phyloP scores from a whole-genome alignment of 2,113 vertebrate genomes.

The Marmota flaviventris region DNA sequence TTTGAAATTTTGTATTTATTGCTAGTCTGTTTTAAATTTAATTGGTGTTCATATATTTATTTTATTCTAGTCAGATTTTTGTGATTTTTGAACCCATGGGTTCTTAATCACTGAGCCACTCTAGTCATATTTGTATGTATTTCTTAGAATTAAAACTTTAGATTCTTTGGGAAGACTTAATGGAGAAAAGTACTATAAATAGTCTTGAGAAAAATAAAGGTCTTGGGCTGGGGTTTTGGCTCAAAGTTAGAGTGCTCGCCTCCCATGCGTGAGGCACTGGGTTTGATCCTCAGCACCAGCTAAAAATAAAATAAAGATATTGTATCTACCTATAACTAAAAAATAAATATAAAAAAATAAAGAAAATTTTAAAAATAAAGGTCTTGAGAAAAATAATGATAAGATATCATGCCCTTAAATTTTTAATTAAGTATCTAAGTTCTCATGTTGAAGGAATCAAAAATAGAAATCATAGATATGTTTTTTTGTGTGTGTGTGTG shows the following conservation, averaged over 20 bases:
- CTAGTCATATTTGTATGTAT: neutral
- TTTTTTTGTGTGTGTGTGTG: neutral
- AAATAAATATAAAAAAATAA: too few species aligned
- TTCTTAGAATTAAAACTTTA: constrained; percentile 56
- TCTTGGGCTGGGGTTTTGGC: too few species aligned
- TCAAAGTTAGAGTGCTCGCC: too few species aligned
- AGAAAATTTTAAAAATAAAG: neutral
- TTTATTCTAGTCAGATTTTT: neutral
- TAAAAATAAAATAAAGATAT: too few species aligned
- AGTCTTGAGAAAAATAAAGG: constrained; percentile 46
- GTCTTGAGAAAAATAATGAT: constrained; percentile 53
- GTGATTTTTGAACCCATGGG: too few species aligned
- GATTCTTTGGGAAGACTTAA: constrained; percentile 24
- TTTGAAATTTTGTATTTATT: constrained; percentile 46
- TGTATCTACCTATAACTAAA: too few species aligned
- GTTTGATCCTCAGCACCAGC: too few species aligned
- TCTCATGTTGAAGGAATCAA: neutral
- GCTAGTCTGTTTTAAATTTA: neutral
- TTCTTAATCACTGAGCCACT: too few species aligned
- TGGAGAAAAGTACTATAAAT: neutral
- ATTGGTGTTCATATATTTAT: constrained; percentile 14
- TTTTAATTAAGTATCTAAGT: neutral
- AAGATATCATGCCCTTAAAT: neutral
- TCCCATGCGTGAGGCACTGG: too few species aligned
- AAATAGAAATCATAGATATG: neutral